These are phyloP conservation scores for Agrotis exclamationis DNA, from an alignment of 2,888 invertebrate genomes.

Conservation along the genomic window DNA sequence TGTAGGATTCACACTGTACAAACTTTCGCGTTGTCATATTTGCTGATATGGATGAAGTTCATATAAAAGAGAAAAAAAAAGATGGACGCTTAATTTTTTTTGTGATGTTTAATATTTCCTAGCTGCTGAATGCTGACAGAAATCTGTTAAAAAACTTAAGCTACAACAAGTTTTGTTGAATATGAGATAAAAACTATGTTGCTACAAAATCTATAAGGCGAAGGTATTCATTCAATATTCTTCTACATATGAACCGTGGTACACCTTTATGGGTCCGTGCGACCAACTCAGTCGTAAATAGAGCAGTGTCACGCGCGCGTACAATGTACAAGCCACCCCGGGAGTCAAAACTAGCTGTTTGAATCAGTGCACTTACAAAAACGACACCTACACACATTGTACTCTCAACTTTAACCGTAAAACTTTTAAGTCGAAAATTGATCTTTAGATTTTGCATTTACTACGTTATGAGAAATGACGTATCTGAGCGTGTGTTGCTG, in stretches of 20 bases:
- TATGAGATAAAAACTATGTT: not conserved
- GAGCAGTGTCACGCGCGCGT: slow-evolving; percentile 89
- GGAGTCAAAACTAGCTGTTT: slow-evolving; percentile 88
- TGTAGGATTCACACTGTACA: slow-evolving; percentile 23
- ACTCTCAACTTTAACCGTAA: slow-evolving; percentile 52
- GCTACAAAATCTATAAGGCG: not conserved
- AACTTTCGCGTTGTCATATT: slow-evolving; percentile 31
- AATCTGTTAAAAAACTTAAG: not conserved
- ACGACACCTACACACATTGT: slow-evolving; percentile 38
- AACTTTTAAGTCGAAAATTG: slow-evolving; percentile 37
- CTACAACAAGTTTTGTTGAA: not conserved
- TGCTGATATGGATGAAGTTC: slow-evolving; percentile 11
- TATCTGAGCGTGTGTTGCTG: slow-evolving; percentile 13
- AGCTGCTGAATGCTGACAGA: too few relatives aligned
- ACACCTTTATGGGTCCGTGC: slow-evolving; percentile 78
- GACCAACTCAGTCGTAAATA: slow-evolving; percentile 85
- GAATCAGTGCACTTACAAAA: slow-evolving; percentile 73
- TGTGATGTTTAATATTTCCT: too few relatives aligned
- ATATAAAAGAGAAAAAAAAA: too few relatives aligned
- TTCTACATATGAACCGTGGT: slow-evolving; percentile 71
- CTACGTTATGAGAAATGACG: slow-evolving; percentile 44
- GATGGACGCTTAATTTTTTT: not conserved
- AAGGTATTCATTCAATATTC: slow-evolving; percentile 45
- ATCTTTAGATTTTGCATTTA: slow-evolving; percentile 46
- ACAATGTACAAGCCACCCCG: slow-evolving; percentile 90